Percentiles rank a stretch among this genome's conserved stretches.
Conservation (phyloP, 2,113 vertebrate genomes). For the Rana temporaria region DNA sequence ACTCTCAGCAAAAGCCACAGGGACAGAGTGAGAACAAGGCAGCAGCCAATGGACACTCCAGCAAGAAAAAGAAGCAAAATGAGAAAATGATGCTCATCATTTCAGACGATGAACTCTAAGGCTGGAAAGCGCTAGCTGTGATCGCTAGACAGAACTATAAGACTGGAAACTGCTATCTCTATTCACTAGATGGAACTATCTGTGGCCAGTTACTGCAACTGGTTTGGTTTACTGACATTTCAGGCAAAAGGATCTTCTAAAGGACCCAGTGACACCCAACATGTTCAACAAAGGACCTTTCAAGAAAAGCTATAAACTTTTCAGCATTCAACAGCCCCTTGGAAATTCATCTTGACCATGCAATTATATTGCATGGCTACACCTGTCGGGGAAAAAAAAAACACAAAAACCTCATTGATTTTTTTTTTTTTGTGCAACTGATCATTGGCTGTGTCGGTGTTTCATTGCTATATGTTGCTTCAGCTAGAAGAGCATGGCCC, state of each 20-base stretch:
- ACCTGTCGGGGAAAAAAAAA: too few species aligned
- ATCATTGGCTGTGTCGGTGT: too few species aligned
- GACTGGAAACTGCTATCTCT: not conserved
- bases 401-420: too few species aligned
- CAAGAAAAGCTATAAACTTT: too few species aligned
- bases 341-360: too few species aligned
- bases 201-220: not conserved
- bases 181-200: not conserved
- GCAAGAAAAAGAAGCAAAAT: slow-evolving; percentile 73
- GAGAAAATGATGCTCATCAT: slow-evolving; percentile 92
- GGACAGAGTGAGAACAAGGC: slow-evolving; percentile 70
- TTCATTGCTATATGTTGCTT: too few species aligned
- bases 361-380: too few species aligned
- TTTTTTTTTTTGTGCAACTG: too few species aligned
- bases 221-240: slow-evolving; percentile 35
- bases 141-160: slow-evolving; percentile 57
- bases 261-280: not conserved
- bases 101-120: slow-evolving; percentile 88
- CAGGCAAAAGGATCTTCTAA: not conserved
- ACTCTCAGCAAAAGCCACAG: slow-evolving; percentile 70
- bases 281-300: too few species aligned
- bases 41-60: slow-evolving; percentile 57
- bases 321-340: too few species aligned
- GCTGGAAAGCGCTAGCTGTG: not conserved
- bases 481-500: too few species aligned